These are phyloP conservation scores for Panagrolaimus sp. DNA, from an alignment of 1,140 invertebrate genomes.

Conservation along the genomic window DNA sequence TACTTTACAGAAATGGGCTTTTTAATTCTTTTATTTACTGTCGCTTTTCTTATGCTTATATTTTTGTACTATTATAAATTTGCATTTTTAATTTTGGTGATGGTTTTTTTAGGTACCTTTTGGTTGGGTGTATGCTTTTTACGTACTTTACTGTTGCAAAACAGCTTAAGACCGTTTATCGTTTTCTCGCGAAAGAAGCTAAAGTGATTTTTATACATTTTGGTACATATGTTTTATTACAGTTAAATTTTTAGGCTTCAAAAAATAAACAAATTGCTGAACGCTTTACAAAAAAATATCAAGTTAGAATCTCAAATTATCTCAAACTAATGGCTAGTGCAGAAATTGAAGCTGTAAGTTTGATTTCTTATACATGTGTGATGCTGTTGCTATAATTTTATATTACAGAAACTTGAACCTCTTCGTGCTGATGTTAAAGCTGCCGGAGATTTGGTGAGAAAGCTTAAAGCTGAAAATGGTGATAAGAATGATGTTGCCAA, in stretches of 20 bases:
- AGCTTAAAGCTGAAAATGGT: slow-evolving; percentile 76
- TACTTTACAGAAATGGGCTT: no score
- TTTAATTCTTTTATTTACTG: no score
- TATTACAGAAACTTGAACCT: slow-evolving; percentile 50
- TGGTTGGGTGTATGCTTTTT: no score
- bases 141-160: no score
- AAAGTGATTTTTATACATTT: no score
- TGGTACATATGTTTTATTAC: no score
- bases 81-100: no score
- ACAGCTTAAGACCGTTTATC: no score
- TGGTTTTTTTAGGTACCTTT: no score
- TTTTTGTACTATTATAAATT: no score
- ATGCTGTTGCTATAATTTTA: slow-evolving; percentile 16
- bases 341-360: slow-evolving; percentile 52
- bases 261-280: slow-evolving; percentile 11
- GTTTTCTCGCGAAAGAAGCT: no score
- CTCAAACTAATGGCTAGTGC: slow-evolving; percentile 41
- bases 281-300: not conserved
- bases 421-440: slow-evolving; percentile 44
- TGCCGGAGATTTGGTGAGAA: slow-evolving; percentile 78
- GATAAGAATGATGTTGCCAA: slow-evolving; percentile 84
- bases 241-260: not conserved
- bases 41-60: no score
- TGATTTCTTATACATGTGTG: slow-evolving; percentile 17
- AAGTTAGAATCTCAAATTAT: slow-evolving; percentile 25